Base-by-base conservation (phyloP, 1,140 invertebrate species). In the Magallana angulata region DNA sequence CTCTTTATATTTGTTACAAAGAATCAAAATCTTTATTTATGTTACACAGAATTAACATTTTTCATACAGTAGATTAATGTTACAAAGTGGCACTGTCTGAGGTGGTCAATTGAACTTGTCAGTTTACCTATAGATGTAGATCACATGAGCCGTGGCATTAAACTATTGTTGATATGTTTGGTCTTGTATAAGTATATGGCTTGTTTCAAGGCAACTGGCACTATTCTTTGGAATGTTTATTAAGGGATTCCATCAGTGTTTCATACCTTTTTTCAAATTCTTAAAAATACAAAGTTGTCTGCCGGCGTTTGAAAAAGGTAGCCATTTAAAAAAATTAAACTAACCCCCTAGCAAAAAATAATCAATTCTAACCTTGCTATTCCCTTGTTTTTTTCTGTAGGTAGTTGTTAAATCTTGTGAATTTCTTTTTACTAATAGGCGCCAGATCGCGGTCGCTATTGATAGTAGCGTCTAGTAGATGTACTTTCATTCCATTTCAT, bases 141-240 rank as follows among this genome's bases (percentile, higher is more conserved):
- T 30, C 24, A 76, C 36, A 76, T 24, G 18, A 76, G 30, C 68
- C 18, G 11, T 30, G 36, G 24, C 36, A 76, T 76, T 76, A 76
- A 76, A 76, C 18, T 76, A 30, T 62, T n/a, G 24, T 24, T 24
- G 68, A 76, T 76, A 76, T 76, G 68, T 76, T 76, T 76, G 36
- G 68, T 76, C 68, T 30, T 76, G 18, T 30, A 76, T 76, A 18
- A 76, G 36, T 12, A 76, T 30, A 76, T 30, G 36, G 68, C 6
- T 30, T 76, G 24, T 30, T 36, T 30, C 68, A 76, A 76, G 68
- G 68, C 24, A 76, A 76, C 68, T 36, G 24, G 30, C 36, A 14
- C 36, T 48, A 11, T 30, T 30, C 24, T 30, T 11, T 30, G 68
- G 68, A 76, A 76, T 76, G 68, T 76, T 36, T 76, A 76, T 76